A percentile compares a stretch with the other conserved stretches of the same genome.
These are phyloP conservation scores for Cyprinodon tularosa DNA, from an alignment of 2,113 vertebrate genomes.

Conservation along the genomic window DNA sequence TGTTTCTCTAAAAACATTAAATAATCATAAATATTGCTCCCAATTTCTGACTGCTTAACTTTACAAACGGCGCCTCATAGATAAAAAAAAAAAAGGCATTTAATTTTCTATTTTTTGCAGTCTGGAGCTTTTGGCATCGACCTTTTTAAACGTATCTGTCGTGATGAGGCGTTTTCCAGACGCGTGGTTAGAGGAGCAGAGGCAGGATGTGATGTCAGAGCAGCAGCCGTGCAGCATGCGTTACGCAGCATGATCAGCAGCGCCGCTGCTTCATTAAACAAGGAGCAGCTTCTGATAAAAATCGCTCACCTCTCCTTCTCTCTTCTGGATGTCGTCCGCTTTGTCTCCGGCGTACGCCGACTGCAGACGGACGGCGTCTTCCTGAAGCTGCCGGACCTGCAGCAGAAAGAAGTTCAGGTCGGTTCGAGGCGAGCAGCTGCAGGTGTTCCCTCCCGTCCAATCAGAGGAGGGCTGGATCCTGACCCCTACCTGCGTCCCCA, in stretches of 20 bases:
- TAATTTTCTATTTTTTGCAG: too few relatives aligned
- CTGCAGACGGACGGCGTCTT: slow-evolving; percentile 94
- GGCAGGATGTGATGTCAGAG: slow-evolving; percentile 23
- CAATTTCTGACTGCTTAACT: too few relatives aligned
- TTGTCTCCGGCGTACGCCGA: slow-evolving; percentile 97
- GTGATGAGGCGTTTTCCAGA: neutral
- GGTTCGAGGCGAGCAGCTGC: neutral
- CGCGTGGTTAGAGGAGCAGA: neutral
- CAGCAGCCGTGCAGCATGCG: slow-evolving; percentile 60
- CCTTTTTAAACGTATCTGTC: neutral
- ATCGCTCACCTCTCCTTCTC: slow-evolving; percentile 86
- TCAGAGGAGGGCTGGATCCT: neutral
- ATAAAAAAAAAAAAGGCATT: too few relatives aligned
- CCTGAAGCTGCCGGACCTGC: slow-evolving; percentile 96
- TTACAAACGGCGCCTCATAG: too few relatives aligned
- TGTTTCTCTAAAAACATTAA: too few relatives aligned
- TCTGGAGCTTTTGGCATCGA: too few relatives aligned
- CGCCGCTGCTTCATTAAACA: slow-evolving; percentile 1
- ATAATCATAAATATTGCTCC: too few relatives aligned
- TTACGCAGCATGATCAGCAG: neutral
- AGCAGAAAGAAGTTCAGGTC: neutral
- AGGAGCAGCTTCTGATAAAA: too few relatives aligned
- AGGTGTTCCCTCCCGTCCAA: neutral
- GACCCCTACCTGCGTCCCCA: slow-evolving; percentile 90
- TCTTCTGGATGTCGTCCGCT: slow-evolving; percentile 97